These are phyloP conservation scores for Baronia brevicornis DNA, from an alignment of 2,888 invertebrate genomes.

Conservation along the genomic window DNA sequence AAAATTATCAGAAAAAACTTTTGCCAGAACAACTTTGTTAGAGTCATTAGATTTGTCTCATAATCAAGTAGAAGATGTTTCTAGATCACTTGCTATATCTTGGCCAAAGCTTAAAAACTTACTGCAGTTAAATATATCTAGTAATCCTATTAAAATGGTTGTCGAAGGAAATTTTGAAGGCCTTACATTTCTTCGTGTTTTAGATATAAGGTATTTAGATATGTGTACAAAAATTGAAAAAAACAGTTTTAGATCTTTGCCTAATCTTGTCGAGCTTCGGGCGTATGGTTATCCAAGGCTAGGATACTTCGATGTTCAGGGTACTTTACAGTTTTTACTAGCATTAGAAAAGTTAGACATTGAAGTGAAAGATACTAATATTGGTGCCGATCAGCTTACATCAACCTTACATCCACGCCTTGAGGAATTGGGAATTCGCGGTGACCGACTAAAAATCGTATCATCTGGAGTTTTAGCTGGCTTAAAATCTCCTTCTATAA, in stretches of 20 bases:
- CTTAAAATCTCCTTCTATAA: conserved; percentile 81
- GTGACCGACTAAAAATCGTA: conserved; percentile 83
- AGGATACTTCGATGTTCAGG: conserved; percentile 90
- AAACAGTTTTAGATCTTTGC: conserved; percentile 83
- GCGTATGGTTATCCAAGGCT: conserved; percentile 86
- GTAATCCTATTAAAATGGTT: conserved; percentile 87
- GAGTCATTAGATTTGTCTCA: conserved; percentile 85
- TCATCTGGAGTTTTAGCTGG: conserved; percentile 91
- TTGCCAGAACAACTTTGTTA: conserved; percentile 86
- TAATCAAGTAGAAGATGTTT: conserved; percentile 79
- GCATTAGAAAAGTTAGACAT: conserved; percentile 86
- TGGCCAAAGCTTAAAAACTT: conserved; percentile 84
- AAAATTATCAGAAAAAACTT: conserved; percentile 78
- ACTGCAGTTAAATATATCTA: conserved; percentile 84
- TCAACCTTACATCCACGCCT: conserved; percentile 86
- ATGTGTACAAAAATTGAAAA: conserved; percentile 87
- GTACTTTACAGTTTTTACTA: conserved; percentile 84
- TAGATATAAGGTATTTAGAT: conserved; percentile 80
- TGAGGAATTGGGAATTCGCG: conserved; percentile 82
- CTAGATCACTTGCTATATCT: conserved; percentile 76
- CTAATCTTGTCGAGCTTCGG: conserved; percentile 80
- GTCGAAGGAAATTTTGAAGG: conserved; percentile 85
- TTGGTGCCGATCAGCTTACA: conserved; percentile 88
- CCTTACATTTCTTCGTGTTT: conserved; percentile 77
- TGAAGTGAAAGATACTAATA: conserved; percentile 88